These are phyloP conservation scores for Callinectes sapidus DNA, from an alignment of 2,888 invertebrate genomes.

Conservation along the genomic window DNA sequence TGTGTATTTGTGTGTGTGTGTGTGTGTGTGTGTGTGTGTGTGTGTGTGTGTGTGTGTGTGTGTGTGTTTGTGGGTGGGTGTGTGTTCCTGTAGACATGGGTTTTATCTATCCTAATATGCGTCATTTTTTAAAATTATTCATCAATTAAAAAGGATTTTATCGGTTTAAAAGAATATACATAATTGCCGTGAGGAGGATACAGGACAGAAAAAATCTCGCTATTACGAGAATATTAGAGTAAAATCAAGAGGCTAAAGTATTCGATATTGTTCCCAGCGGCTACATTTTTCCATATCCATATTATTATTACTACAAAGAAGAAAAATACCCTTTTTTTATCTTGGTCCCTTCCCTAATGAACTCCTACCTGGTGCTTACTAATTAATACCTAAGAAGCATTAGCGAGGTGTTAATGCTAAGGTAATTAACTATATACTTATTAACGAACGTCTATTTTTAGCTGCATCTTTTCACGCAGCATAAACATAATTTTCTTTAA, in stretches of 20 bases:
- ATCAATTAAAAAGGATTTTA: neutral
- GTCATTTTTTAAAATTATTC: neutral
- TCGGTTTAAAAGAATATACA: neutral
- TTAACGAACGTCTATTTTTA: neutral
- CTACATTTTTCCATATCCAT: neutral
- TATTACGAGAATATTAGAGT: neutral
- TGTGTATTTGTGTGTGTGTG: no score
- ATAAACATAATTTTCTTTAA: neutral
- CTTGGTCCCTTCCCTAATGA: neutral
- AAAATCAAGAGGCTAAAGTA: neutral
- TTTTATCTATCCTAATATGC: neutral
- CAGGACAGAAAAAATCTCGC: neutral
- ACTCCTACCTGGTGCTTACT: neutral
- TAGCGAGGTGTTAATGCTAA: neutral
- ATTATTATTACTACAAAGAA: neutral
- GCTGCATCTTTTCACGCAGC: neutral
- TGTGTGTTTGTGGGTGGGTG: no score
- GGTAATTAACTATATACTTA: neutral
- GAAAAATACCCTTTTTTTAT: neutral
- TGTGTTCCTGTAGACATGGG: no score
- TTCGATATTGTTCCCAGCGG: neutral
- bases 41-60: no score
- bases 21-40: no score
- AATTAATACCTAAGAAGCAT: constrained; percentile 22
- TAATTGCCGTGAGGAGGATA: neutral